Evolutionary conservation across 2,113 vertebrate genomes (phyloP).

Genomic region (Arizona elegans): DNA sequence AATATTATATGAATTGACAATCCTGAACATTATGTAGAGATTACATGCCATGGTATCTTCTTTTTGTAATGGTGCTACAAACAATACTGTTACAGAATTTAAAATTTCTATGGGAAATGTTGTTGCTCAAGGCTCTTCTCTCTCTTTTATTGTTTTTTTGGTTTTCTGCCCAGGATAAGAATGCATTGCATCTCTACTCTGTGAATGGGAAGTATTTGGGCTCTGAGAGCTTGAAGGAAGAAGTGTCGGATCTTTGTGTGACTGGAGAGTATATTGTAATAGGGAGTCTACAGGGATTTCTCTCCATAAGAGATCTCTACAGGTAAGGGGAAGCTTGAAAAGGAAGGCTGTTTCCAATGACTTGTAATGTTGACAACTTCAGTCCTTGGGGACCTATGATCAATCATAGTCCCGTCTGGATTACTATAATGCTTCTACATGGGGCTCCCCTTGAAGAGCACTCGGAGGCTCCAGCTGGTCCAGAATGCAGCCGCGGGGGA

Average conservation of each 20-base stretch:
- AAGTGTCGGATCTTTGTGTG: constrained; percentile 89
- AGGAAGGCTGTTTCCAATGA: neutral
- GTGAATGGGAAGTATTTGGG: constrained; percentile 89
- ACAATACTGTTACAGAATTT: neutral
- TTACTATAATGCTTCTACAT: too few species aligned
- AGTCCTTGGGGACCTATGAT: neutral
- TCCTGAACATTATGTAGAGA: neutral
- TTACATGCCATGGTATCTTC: neutral
- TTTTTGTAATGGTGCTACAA: neutral
- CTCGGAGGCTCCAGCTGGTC: too few species aligned
- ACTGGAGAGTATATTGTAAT: constrained; percentile 84
- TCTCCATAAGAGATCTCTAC: constrained; percentile 90
- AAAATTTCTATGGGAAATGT: neutral
- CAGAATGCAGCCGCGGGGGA: too few species aligned
- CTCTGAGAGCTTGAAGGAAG: constrained; percentile 86
- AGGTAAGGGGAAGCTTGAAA: constrained; percentile 73
- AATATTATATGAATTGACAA: neutral
- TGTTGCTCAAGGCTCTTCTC: neutral
- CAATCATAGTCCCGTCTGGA: too few species aligned
- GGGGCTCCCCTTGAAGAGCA: too few species aligned
- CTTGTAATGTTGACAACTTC: neutral
- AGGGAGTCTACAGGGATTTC: constrained; percentile 90
- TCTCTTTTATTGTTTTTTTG: neutral
- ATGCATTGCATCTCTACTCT: constrained; percentile 90
- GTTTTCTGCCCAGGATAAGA: constrained; percentile 83